Base-by-base conservation (phyloP, 2,888 invertebrate species). In the Entomobrya multifasciata region DNA sequence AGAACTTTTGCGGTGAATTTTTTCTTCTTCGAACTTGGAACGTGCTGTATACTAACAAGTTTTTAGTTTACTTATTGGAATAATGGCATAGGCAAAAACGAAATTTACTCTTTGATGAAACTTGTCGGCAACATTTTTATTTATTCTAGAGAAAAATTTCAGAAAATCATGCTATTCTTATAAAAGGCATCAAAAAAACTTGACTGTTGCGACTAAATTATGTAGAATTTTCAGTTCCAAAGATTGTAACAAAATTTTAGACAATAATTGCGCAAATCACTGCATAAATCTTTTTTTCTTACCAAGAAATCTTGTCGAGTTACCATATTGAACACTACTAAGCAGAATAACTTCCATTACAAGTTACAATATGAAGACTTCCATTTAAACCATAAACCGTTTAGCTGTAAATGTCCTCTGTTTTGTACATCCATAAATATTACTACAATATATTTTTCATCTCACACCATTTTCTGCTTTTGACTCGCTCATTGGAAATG, bases 401-500 rank as follows among this genome's bases (percentile, higher is more conserved):
- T n/a, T n/a, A n/a, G n/a, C n/a, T n/a, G n/a, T n/a, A n/a, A 3
- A 25, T 49, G 49, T 49, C 25, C 25, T 27, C 52, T 72, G 49
- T n/a, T 74, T 27, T 52, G 1, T 20, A 52, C 27, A 22, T 22
- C 52, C 30, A 74, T 74, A 74, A 74, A 52, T 55, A 74, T 52
- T 52, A 30, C n/a, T 49, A n/a, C n/a, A n/a, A n/a, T n/a, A 17
- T 44, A 10, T 47, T 47, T 47, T 60, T 22, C 15, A 30, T 5
- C 44, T 30, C 62, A 62, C 60, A 44, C 15, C 17, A 8, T 67
- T 8, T 57, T 70, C 72, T 82, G 81, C 60, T 44, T 8, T 27
- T 74, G 81, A 82, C 74, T 82, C 41, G 47, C 25, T 82, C 81
- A 70, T 74, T 60, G 36, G 25, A 82, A 27, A 82, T 82, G 81